A percentile compares a stretch with the other conserved stretches of the same genome.
These are phyloP conservation scores for Syngnathoides biaculeatus DNA, from an alignment of 2,113 vertebrate species.

Conservation along the genomic window DNA sequence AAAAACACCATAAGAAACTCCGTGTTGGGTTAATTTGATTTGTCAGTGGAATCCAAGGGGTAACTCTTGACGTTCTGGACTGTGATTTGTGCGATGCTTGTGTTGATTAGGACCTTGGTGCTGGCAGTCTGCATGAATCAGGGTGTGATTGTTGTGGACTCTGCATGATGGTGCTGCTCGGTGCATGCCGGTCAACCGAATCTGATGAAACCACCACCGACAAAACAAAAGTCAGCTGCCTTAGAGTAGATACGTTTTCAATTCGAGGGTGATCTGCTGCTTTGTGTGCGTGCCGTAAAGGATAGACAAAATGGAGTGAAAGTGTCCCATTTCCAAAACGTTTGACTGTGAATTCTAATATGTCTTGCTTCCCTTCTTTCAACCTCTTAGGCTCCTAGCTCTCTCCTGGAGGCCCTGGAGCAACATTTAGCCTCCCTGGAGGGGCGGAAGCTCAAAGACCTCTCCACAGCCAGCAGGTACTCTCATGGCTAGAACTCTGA, in stretches of 20 bases:
- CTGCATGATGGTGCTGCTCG: constrained; percentile 63
- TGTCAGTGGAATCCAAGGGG: constrained; percentile 56
- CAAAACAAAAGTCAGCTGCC: constrained; percentile 29
- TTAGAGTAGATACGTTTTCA: constrained; percentile 33
- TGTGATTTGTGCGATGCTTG: constrained; percentile 49
- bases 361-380: constrained; percentile 17
- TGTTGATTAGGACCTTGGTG: constrained; percentile 42
- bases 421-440: constrained; percentile 94
- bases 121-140: constrained; percentile 57
- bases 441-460: constrained; percentile 87
- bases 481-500: background rate
- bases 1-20: background rate
- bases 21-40: constrained; percentile 5
- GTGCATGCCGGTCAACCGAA: constrained; percentile 70
- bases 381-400: constrained; percentile 80
- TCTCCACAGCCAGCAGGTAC: constrained; percentile 83
- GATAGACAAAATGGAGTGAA: constrained; percentile 22
- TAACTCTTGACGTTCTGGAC: constrained; percentile 55
- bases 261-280: constrained; percentile 47
- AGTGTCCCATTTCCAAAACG: constrained; percentile 25
- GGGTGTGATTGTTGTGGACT: constrained; percentile 51
- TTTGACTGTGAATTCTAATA: constrained; percentile 36
- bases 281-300: constrained; percentile 29
- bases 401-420: constrained; percentile 90
- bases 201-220: constrained; percentile 68